Evolutionary conservation across 2,888 invertebrate genomes (phyloP), one percentile per base, ranked within the genome.

Genomic region (Cecidostiba fungosa): DNA sequence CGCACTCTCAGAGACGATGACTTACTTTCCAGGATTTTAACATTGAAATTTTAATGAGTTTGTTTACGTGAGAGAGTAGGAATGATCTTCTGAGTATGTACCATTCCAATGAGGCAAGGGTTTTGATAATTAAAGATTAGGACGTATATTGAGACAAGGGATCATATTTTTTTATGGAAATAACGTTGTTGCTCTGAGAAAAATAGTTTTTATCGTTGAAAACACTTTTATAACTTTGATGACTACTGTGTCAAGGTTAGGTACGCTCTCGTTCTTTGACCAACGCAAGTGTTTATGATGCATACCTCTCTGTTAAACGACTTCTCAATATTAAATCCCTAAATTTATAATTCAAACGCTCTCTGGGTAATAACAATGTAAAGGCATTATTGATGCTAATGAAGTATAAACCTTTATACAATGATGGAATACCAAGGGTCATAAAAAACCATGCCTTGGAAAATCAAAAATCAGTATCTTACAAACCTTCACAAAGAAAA

Each of bases 41-140:
- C 66, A 26, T 26, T 66, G 66, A 66, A 66, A 66, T 66, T 66
- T 66, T 66, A 66, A 66, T 66, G 26, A 29, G 66, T 29, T 66
- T 66, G 26, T 66, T 66, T 66, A 26, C 66, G 66, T 3, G 62
- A n/a, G n/a, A 12, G 5, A 16, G 14, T 3, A 6, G 26, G 3
- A 26, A 29, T 1, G 5, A 66, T 10, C 29, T n/a, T 23, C 23
- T 59, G 8, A 10, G 8, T 59, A n/a, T 59, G 8, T 1, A 6
- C 43, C 10, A 23, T 59, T 59, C 23, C 6, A 23, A 0, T 23
- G 54, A 59, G 23, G n/a, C 4, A n/a, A 12, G n/a, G 6, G 54
- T 6, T 59, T 23, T n/a, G n/a, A 6, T 23, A 1, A n/a, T 59
- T 19, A 5, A n/a, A 59, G 54, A 59, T n/a, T 59, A n/a, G n/a